phyloP scores from a whole-genome alignment of 2,888 invertebrate species.

The Thymelicus lineola region DNA sequence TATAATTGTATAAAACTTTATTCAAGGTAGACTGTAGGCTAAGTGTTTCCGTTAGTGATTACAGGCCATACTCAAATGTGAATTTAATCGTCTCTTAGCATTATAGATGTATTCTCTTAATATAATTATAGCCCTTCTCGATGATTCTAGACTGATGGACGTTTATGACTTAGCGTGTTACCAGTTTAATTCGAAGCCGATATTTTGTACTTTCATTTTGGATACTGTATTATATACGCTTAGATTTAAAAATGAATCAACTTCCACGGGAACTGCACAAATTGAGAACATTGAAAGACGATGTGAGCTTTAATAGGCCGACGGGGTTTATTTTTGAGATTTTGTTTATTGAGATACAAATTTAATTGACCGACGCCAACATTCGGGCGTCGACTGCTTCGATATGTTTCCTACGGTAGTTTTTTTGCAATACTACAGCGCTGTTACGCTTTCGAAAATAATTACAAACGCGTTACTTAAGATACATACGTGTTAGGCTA shows the following conservation, averaged over 20 bases:
- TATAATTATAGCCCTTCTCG: conserved; percentile 60
- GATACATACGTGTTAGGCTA: conserved; percentile 61
- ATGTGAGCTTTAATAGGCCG: conserved; percentile 58
- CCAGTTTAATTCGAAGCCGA: conserved; percentile 52
- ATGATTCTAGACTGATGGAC: conserved; percentile 69
- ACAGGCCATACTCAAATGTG: conserved; percentile 78
- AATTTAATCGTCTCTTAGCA: conserved; percentile 72
- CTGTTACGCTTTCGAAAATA: not conserved
- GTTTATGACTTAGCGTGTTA: conserved; percentile 47
- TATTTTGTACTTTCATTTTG: conserved; percentile 60
- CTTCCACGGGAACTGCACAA: conserved; percentile 81
- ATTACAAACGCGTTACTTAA: not conserved
- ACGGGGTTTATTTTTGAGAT: conserved; percentile 67
- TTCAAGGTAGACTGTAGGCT: conserved; percentile 63
- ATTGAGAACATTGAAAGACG: conserved; percentile 56
- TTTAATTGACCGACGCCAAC: conserved; percentile 56
- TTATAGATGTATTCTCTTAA: conserved; percentile 58
- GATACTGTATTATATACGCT: conserved; percentile 56
- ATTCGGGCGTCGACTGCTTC: conserved; percentile 51
- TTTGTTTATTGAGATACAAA: conserved; percentile 52
- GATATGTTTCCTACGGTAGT: conserved; percentile 55
- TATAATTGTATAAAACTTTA: conserved; percentile 68
- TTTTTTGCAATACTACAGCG: conserved; percentile 46
- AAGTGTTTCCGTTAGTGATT: conserved; percentile 77
- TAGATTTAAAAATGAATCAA: conserved; percentile 60